Base-by-base conservation (phyloP, 2,888 invertebrate genomes). In the Drosophila macrospina region DNA sequence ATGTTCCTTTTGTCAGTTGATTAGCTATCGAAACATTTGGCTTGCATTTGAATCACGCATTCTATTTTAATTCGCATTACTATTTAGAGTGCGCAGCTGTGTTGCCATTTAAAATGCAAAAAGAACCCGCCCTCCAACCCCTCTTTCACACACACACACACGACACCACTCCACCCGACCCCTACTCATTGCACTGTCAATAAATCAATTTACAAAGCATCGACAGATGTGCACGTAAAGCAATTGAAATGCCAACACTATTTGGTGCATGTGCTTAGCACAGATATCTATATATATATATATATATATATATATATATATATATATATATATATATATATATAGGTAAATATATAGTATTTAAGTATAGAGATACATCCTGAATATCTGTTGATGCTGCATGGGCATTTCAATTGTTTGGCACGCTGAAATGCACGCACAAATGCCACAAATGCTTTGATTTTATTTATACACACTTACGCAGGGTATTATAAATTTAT, bases 191-290 rank as follows among this genome's bases (percentile, higher is more conserved):
- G 28, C 16, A 48, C 60, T 45, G 71, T 65, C 69, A 50, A 75
- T 75, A 68, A 75, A 78, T 78, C 67, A 81, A 78, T 81, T 75
- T 72, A 69, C 75, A 68, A 66, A 68, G 68, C 67, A 72, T 60
- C 72, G 81, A 67, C 81, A 82, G 81, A 82, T 82, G 81, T 70
- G 81, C 78, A 68, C 66, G 56, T 57, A 56, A 67, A 52, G 70
- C 76, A 76, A 69, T 74, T 72, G 76, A 81, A 84, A 84, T 78
- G 84, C 81, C 78, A 81, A 69, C 78, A 74, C 76, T 80, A 78
- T 83, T 70, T 67, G 52, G 44, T 73, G 63, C 74, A 69, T 65
- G 42, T 74, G 45, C 61, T 42, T 45, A 56, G 55, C 37, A 51
- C 34, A 59, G 11, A 20, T 26, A 36, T 26, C 11, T 37, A 20